These are phyloP conservation scores for Orientallactaga sibirica DNA, from an alignment of 2,797 vertebrate species.

Conservation along the genomic window DNA sequence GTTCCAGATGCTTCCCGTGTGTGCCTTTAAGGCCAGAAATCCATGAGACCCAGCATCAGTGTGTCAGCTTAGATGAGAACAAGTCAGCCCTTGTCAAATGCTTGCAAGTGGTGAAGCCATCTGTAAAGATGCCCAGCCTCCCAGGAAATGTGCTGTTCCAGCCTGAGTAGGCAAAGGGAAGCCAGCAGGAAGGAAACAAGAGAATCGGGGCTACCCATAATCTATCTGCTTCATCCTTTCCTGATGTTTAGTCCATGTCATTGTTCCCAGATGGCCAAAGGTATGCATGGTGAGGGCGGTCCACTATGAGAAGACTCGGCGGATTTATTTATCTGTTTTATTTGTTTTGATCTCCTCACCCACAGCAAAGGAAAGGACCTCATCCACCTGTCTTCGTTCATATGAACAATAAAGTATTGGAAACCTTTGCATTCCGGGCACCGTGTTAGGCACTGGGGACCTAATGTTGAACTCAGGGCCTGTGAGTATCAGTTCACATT, in stretches of 20 bases:
- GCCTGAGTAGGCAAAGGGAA: constrained; percentile 6
- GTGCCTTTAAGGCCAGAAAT: constrained; percentile 19
- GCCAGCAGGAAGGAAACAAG: neutral
- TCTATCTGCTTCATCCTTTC: neutral
- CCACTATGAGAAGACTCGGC: neutral
- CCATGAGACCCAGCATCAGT: neutral
- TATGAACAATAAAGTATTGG: neutral
- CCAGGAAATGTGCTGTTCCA: constrained; percentile 62
- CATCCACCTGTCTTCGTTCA: neutral
- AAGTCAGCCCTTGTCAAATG: constrained; percentile 71
- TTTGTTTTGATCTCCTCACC: neutral
- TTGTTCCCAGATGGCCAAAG: neutral
- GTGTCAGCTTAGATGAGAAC: constrained; percentile 56
- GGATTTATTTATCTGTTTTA: neutral
- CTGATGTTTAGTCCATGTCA: too few species aligned
- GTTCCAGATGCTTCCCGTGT: constrained; percentile 33
- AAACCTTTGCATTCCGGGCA: neutral
- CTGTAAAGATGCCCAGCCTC: constrained; percentile 58
- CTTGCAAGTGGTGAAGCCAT: constrained; percentile 69
- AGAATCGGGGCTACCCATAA: neutral
- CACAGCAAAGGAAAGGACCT: neutral
- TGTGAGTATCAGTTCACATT: neutral
- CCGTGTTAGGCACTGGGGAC: neutral
- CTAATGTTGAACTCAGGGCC: accelerated
- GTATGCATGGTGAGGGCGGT: neutral